phyloP scores from a whole-genome alignment of 2,888 invertebrate species.

The Priocnemis perturbator region DNA sequence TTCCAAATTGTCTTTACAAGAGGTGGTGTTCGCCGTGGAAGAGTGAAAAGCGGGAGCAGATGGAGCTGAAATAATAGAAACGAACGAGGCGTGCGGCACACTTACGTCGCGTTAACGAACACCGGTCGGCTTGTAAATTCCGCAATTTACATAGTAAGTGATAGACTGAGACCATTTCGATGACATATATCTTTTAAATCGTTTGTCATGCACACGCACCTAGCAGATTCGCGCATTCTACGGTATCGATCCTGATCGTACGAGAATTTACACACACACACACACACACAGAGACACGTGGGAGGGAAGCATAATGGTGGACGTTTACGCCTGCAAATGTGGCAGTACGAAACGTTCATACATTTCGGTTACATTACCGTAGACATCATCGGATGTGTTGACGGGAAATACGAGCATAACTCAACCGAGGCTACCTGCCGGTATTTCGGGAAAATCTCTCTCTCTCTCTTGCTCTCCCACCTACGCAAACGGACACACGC shows the following conservation, averaged over 20 bases:
- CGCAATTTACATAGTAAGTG: no score
- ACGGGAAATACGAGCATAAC: constrained; percentile 75
- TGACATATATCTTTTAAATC: no score
- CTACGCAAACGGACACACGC: background rate
- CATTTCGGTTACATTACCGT: constrained; percentile 74
- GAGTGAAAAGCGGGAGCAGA: no score
- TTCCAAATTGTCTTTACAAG: no score
- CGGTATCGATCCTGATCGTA: constrained; percentile 33
- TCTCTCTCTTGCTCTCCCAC: constrained; percentile 38
- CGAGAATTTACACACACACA: constrained; percentile 24
- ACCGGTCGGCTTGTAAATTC: no score
- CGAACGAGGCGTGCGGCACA: no score
- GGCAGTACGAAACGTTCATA: constrained; percentile 68
- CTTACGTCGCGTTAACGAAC: no score
- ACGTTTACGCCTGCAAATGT: constrained; percentile 58
- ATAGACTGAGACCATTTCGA: no score
- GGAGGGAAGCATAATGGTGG: constrained; percentile 22
- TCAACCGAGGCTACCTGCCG: constrained; percentile 68
- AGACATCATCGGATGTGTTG: constrained; percentile 74
- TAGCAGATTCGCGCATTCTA: no score
- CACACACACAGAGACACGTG: constrained; percentile 16
- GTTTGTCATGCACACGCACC: no score
- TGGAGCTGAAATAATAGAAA: no score
- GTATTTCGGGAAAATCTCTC: constrained; percentile 69
- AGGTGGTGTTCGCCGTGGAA: no score